phyloP scores from a whole-genome alignment of 2,888 invertebrate genomes.

The Lottia scabra region DNA sequence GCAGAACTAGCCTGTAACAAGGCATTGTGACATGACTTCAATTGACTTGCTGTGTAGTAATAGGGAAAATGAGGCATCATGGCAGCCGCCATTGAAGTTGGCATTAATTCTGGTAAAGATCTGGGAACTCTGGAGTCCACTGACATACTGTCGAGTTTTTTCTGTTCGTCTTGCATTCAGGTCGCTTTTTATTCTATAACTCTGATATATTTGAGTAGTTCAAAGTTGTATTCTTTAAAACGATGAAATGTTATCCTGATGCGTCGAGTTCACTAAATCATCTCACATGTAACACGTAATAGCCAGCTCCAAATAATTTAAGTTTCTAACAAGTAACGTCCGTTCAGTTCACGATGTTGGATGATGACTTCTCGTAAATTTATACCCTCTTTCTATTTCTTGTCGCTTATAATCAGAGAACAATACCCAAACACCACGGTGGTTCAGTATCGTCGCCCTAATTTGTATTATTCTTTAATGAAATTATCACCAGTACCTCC shows the following conservation, averaged over 20 bases:
- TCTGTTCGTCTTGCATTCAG: not conserved
- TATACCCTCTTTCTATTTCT: not conserved
- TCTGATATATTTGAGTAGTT: no score
- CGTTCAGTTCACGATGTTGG: not conserved
- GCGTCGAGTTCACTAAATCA: no score
- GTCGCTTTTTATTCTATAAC: not conserved
- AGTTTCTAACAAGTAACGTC: no score
- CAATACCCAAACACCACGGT: not conserved
- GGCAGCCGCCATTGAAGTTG: conserved; percentile 10
- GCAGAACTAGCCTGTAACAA: conserved; percentile 31
- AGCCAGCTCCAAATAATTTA: no score
- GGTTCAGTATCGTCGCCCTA: not conserved
- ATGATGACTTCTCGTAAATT: not conserved
- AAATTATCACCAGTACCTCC: conserved; percentile 27
- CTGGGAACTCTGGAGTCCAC: conserved; percentile 19
- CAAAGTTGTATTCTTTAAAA: no score
- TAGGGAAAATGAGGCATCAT: conserved; percentile 41
- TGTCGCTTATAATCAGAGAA: not conserved
- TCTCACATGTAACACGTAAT: no score
- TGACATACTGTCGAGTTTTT: conserved; percentile 7
- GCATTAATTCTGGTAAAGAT: conserved; percentile 23
- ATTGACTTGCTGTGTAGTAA: conserved; percentile 34
- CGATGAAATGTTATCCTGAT: no score
- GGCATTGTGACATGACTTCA: conserved; percentile 41
- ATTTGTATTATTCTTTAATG: conserved; percentile 31